Conservation (phyloP, 2,888 invertebrate species). For the Rhabditoides inermis region DNA sequence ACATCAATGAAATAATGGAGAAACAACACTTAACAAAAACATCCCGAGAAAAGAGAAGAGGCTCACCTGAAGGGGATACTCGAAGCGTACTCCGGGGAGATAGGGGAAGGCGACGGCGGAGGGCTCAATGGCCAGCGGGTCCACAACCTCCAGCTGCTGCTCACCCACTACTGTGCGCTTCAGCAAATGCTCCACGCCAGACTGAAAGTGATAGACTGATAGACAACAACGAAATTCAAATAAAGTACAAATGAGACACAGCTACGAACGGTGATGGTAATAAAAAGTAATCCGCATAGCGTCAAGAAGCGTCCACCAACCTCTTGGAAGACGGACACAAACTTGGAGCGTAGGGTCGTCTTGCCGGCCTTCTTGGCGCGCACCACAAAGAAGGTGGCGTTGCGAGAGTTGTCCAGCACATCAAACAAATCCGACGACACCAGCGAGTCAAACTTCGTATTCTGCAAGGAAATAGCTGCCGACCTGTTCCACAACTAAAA, state of each 20-base stretch:
- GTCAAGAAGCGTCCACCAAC: slow-evolving; percentile 2
- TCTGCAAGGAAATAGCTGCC: slow-evolving; percentile 19
- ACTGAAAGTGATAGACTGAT: too few species aligned
- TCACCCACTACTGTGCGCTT: slow-evolving; percentile 27
- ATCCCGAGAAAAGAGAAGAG: too few species aligned
- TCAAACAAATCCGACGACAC: slow-evolving; percentile 23
- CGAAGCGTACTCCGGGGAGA: slow-evolving; percentile 9
- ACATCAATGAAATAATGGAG: background rate
- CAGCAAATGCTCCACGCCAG: slow-evolving; percentile 18
- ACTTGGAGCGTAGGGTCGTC: slow-evolving; percentile 22
- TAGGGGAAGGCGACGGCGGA: slow-evolving; percentile 31
- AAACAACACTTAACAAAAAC: too few species aligned
- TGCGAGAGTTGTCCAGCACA: slow-evolving; percentile 22
- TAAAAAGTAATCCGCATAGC: too few species aligned
- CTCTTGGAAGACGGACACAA: slow-evolving; percentile 20
- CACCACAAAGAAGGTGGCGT: slow-evolving; percentile 37
- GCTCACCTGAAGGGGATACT: slow-evolving; percentile 18
- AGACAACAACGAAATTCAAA: too few species aligned
- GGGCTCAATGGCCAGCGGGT: slow-evolving; percentile 33
- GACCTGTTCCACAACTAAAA: background rate
- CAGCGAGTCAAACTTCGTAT: slow-evolving; percentile 28
- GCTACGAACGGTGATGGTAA: too few species aligned
- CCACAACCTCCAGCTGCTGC: slow-evolving; percentile 28
- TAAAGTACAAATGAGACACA: too few species aligned
- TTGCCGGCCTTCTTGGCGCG: slow-evolving; percentile 24